Base-by-base conservation (phyloP, 2,797 vertebrate genomes). In the Sebastes goodei region DNA sequence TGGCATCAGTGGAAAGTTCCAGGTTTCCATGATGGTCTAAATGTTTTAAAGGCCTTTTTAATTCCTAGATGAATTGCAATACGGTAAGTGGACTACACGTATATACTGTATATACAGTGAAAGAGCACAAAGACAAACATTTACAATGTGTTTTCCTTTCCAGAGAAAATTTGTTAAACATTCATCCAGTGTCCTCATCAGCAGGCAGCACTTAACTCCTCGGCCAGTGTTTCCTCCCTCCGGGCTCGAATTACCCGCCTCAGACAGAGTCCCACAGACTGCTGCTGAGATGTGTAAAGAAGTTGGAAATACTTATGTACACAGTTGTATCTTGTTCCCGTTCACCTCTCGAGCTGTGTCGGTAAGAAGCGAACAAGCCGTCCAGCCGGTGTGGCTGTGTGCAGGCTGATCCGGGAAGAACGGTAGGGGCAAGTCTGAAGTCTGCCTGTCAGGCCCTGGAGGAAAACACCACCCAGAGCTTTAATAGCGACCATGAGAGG, bases 401-500 rank as follows among this genome's bases (percentile, higher is more conserved):
- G 75, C 59, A 42, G 71, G 73, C 76, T 55, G 85, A 82, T 89
- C 85, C 62, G 66, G 86, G 57, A 29, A 3, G 35, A 4, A 5
- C 33, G 91, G 88, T 83, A 87, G 88, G 88, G 78, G 82, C 78
- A 15, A 80, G 70, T 71, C 89, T 87, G 85, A 76, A 77, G 90
- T 83, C 91, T 91, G 81, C 62, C 83, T 87, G 85, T 88, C 89
- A 89, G 79, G 81, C 86, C 89, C 92, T 66, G 83, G 74, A 90
- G 90, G 86, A 88, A 86, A 91, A 89, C 89, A 85, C 89, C 90
- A 90, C 90, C 88, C 86, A 80, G 76, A 91, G 91, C 86, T 94
- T 93, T 94, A 95, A 93, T 92, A 93, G 93, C 84, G 67, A 90
- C 88, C 90, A 85, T 68, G 86, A 93, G 90, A 86, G 80, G 83